Base-by-base conservation (phyloP, 2,113 vertebrate species). In the Tamias sibiricus region DNA sequence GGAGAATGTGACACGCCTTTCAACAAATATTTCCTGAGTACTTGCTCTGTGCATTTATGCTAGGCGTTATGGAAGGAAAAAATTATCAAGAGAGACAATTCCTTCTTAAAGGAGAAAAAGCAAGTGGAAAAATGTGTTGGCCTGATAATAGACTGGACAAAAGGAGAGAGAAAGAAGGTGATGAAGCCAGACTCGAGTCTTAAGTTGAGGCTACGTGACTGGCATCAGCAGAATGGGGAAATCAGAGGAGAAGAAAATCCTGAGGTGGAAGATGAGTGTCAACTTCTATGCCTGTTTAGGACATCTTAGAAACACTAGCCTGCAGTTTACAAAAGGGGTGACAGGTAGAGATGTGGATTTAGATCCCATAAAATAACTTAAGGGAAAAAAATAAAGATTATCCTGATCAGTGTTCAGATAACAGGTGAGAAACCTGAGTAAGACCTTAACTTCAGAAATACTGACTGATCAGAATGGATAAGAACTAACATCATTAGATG, bases 11-110 rank as follows among this genome's bases (percentile, higher is more conserved):
- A 37, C 26, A n/a, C 10, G 47, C 47, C 17, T 68, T 93, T 83
- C n/a, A 83, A 68, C 5, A 90, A 91, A 87, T 62, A 89, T 47
- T 79, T 79, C 57, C 24, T 40, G 32, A 95, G 37, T 62, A 95
- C 32, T 91, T 95, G 11, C 6, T 95, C 75, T 54, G 8, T 66
- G 64, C 28, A 68, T 87, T 83, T 80, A 66, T 26, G 47, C 16
- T 83, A 68, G 42, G 49, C 26, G 30, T 52, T 44, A 68, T 6
- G 30, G n/a, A 74, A 88, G 16, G 9, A 88, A 79, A 75, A 86
- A 37, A 66, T 44, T 10, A 92, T 37, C 2, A 20, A 22, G 71
- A 87, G 87, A 90, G 66, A 66, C 47, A n/a, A 68, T 71, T 66
- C 7, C 24, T 76, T n/a, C 19, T 89, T 86, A 52, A 54, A 69